Evolutionary conservation across 2,888 invertebrate genomes (phyloP).

Genomic region (Apomyelois bistriatella): DNA sequence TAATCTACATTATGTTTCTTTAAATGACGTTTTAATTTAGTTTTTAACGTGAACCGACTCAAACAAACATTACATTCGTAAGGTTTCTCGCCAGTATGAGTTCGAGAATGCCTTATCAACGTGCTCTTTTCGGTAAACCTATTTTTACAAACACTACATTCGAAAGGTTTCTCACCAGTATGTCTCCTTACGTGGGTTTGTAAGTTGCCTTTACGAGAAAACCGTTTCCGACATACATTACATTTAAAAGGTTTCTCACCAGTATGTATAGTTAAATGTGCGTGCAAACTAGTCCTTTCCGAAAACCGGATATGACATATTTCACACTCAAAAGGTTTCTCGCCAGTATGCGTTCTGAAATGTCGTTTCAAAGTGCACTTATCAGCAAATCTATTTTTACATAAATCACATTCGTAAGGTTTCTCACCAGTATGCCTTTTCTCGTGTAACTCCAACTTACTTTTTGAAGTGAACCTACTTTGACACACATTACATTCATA

Average conservation of each 20-base stretch:
- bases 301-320: neutral
- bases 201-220: neutral
- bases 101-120: neutral
- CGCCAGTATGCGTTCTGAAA: neutral
- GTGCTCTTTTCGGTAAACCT: neutral
- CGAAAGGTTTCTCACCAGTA: neutral
- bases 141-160: neutral
- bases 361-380: neutral
- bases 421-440: neutral
- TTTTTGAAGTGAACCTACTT: neutral
- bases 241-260: neutral
- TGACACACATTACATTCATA: neutral
- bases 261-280: neutral
- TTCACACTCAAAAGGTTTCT: neutral
- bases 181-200: neutral
- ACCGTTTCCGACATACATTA: neutral
- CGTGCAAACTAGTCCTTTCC: neutral
- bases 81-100: constrained; percentile 4
- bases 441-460: neutral
- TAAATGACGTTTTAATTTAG: neutral
- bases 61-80: constrained; percentile 1
- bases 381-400: neutral
- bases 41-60: neutral
- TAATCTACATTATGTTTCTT: neutral
- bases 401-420: neutral